Evolutionary conservation across 1,140 invertebrate species (phyloP), one percentile per base, ranked within the genome.

Genomic region (Triops longicaudatus): DNA sequence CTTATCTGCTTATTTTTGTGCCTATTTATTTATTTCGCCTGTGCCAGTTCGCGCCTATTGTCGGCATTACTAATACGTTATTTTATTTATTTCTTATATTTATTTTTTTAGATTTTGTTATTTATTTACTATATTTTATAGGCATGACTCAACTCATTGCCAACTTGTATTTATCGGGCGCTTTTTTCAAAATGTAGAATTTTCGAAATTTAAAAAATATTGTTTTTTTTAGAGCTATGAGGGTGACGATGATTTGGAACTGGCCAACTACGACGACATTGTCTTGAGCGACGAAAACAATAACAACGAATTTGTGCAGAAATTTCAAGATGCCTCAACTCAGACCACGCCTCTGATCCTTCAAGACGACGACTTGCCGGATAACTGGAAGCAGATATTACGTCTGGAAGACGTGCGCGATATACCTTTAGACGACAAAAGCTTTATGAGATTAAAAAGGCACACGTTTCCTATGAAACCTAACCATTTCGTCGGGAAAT

Each of bases 401-500:
- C 50, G 50, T 3, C 17, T 63, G 26, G 71, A 77, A 26, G 72
- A 77, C 1, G 26, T 27, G 12, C 22, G 43, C 28, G 76, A 77
- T 26, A 73, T 75, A 26, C 72, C 71, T 22, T 44, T 77, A 41
- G 28, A 27, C 1, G 76, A 31, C 5, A 72, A 75, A 41, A 63
- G 43, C 43, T 27, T 37, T n/a, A 44, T 28, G 22, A 11, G 72
- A 77, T 77, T 72, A 37, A 77, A 27, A 27, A 14, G 72, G 12
- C 5, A 77, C 74, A 50, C 42, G 37, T 28, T 37, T 17, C 76
- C 76, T 10, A 77, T 77, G 76, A 78, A 78, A 26, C 78, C 78
- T 9, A 73, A 10, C 28, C 78, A 78, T 63, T 63, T 71, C 43
- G 75, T 78, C 1, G 91, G 91, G 5, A 88, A 88, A 81, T 94